Evolutionary conservation across 2,113 vertebrate species (phyloP).

Genomic region (Ptilonorhynchus violaceus): DNA sequence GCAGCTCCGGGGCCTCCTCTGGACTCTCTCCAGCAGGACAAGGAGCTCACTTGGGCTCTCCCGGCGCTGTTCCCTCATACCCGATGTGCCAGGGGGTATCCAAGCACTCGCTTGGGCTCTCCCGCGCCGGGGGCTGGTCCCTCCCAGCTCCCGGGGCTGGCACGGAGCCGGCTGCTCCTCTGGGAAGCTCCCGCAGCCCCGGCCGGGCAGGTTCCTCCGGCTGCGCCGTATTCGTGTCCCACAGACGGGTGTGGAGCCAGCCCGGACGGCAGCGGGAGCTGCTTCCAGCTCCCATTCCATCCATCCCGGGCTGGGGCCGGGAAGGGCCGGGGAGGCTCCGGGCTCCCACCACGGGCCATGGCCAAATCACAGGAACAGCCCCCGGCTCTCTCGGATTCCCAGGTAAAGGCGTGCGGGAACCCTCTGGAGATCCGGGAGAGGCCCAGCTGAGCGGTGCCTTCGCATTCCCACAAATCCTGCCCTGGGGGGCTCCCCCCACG

Average conservation of each 20-base stretch:
- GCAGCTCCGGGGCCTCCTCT: not conserved
- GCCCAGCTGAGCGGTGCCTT: rapidly evolving
- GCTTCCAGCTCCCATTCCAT: not conserved
- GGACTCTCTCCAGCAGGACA: not conserved
- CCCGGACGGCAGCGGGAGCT: not conserved
- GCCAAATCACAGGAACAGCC: rapidly evolving
- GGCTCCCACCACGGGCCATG: not conserved
- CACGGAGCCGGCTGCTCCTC: not conserved
- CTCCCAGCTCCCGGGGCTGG: not conserved
- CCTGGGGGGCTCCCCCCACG: rapidly evolving
- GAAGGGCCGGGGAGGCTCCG: not conserved
- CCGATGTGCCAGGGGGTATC: not conserved
- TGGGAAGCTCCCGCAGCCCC: not conserved
- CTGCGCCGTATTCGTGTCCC: not conserved
- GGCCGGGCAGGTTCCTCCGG: not conserved
- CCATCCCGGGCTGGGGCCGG: not conserved
- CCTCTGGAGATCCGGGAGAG: not conserved
- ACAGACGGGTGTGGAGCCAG: not conserved
- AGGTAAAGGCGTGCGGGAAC: not conserved
- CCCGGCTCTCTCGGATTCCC: not conserved
- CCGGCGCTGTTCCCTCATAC: not conserved
- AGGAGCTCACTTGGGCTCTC: not conserved
- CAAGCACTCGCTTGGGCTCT: rapidly evolving
- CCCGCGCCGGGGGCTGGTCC: not conserved
- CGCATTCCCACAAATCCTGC: rapidly evolving